phyloP scores from a whole-genome alignment of 2,888 invertebrate genomes.

The Thecocarcelia acutangulata region DNA sequence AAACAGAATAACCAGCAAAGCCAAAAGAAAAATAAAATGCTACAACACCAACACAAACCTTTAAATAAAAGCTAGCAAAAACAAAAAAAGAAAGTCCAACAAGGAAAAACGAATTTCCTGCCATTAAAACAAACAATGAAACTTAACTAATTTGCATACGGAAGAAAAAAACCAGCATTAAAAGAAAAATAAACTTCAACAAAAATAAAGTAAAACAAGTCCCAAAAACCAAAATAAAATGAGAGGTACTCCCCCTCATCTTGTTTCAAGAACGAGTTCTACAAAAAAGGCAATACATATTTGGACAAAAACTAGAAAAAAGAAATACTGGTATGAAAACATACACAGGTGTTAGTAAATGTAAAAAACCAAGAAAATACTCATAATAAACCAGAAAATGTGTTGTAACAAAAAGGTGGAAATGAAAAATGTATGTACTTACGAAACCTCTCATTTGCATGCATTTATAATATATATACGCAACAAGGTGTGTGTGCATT shows the following conservation, averaged over 20 bases:
- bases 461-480: constrained; percentile 1
- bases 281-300: not conserved
- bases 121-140: constrained; percentile 50
- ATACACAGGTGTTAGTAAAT: constrained; percentile 12
- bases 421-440: not conserved
- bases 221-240: not conserved
- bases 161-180: constrained; percentile 12
- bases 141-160: constrained; percentile 65
- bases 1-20: not conserved
- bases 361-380: constrained; percentile 18
- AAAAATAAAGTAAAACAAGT: constrained; percentile 1
- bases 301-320: not conserved
- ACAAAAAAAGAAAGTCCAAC: no score
- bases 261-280: constrained; percentile 20
- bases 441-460: not conserved
- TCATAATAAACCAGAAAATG: constrained; percentile 46
- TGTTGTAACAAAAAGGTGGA: constrained; percentile 27
- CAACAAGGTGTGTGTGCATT: no score
- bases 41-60: constrained; percentile 18
- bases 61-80: not conserved
- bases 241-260: constrained; percentile 4
- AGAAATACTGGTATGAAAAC: not conserved
- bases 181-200: not conserved
- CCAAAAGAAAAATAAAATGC: not conserved
- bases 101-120: constrained; percentile 14